Base-by-base conservation (phyloP, 2,113 vertebrate species). In the Microcebus jonahi region DNA sequence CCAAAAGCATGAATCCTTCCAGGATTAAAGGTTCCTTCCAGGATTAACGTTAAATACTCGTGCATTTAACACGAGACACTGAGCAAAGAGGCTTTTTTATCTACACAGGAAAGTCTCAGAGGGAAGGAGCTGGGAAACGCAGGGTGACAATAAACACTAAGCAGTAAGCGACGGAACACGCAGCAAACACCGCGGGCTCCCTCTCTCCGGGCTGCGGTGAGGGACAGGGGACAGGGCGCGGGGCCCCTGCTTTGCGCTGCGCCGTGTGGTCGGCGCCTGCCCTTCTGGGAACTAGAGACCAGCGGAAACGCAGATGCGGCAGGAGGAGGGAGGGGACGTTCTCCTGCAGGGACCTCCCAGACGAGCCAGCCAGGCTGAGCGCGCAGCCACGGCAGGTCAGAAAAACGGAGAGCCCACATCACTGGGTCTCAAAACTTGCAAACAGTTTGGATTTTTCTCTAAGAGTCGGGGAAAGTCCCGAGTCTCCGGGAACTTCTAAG, bases 111-210 rank as follows among this genome's bases (percentile, higher is more conserved):
- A 25, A 12, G 31, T 7, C 15, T 50, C 27, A 6, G 6, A 29
- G 8, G 31, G 23, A 34, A 57, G 4, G 31, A n/a, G 2, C 21
- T 6, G 21, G 36, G 13, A 53, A 48, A 10, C 11, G 27, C 23
- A 63, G 14, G 15, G 5, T n/a, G 57, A 42, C 20, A 4, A 5
- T 15, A 20, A 63, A 70, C 14, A 63, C 48, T 3, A 3, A 48
- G 31, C 8, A 29, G 18, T 8, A 17, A 55, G 20, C 0, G 8
- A 5, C 6, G 7, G 8, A 4, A 13, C 6, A 50, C 27, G 59
- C n/a, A 8, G 3, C 2, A 6, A 53, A 15, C 3, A 1, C 27
- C 4, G 0, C 5, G 2, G 2, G 7, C n/a, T 48, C 42, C 4
- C 42, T 39, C 10, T 0, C 2, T 8, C 15, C 42, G 3, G 20